Base-by-base conservation (phyloP, 2,113 vertebrate species). In the Platichthys flesus region DNA sequence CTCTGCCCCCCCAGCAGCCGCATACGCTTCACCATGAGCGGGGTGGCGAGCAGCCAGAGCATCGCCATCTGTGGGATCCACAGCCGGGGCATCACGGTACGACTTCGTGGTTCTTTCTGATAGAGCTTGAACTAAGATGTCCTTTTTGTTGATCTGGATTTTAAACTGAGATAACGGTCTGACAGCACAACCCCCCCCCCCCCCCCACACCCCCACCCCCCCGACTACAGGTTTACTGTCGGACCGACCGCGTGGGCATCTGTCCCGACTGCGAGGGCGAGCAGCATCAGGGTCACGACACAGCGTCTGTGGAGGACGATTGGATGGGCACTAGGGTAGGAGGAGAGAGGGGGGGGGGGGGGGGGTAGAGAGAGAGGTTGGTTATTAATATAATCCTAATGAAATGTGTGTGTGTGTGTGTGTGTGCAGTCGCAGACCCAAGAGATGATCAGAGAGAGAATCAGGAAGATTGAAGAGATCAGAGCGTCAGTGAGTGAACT, bases 401-500 rank as follows among this genome's bases (percentile, higher is more conserved):
- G 8, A 37, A 9, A 13, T n/a, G 47, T 51, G 47, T 51, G 31
- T 31, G 31, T 51, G 55, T 66, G 56, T 72, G 5, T 82, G 28
- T 62, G 49, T 78, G 56, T 72, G 4, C 14, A 94, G 93, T 71
- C 28, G 5, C 70, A 88, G 31, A 87, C 92, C 57, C 88, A 91
- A 40, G 87, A 92, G 45, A 91, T 93, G 92, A 93, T 93, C 81
- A 66, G 45, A 16, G 49, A 86, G 67, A 90, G 92, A 28, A 71
- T 81, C 26, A 74, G 26, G 35, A 94, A 93, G 79, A 85, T 93
- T 0, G 60, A 94, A 20, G 90, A 93, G 74, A 89, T 94, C 73
- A 87, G 70, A 78, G 12, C 7, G 65, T 91, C 91, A 2, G 57
- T 90, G 58, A 31, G 13, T 5, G 68, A 91, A 4, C 49, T 93